Base-by-base conservation (phyloP, 2,888 invertebrate genomes). In the Bibio marci region DNA sequence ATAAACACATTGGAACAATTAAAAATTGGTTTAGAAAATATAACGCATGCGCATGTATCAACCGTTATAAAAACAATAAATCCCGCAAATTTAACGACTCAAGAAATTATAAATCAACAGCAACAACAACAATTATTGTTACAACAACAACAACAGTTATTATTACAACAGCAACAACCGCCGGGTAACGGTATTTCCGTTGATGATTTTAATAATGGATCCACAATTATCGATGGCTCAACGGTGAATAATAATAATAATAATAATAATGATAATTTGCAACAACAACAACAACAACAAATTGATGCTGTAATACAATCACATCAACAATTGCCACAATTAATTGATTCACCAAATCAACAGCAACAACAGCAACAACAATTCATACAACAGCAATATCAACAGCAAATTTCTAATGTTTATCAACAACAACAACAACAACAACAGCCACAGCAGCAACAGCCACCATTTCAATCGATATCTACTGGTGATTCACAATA, bases 1-100 rank as follows among this genome's bases (percentile, higher is more conserved):
- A 67, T 67, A 34, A 67, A 67, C 42, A 70, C 70, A 1, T 50
- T 70, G 30, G 70, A 70, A 44, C 69, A 70, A 45, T 51, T 70
- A 3, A 70, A 70, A 52, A 70, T 70, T 40, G 70, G 68, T 40
- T 51, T 70, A 28, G 69, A 70, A 45, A 69, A 70, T 44, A 62
- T 70, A 40, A 70, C 69, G 22, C 67, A 69, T 43, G 67, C 65
- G 4, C 66, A 67, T 50, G 66, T 62, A 4, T 42, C 46, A 4
- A 49, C 47, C 3, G 22, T 12, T n/a, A n/a, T n/a, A 41, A 38
- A 34, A 10, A 26, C 12, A 25, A 38, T 26, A 14, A 22, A 14
- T 22, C 15, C 15, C 32, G 32, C 10, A 30, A 36, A 26, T 38
- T 12, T 25, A 38, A 18, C 26, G 12, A 13, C n/a, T n/a, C n/a